These are phyloP conservation scores for Zaprionus obscuricornis DNA, from an alignment of 2,888 invertebrate species.

Conservation along the genomic window DNA sequence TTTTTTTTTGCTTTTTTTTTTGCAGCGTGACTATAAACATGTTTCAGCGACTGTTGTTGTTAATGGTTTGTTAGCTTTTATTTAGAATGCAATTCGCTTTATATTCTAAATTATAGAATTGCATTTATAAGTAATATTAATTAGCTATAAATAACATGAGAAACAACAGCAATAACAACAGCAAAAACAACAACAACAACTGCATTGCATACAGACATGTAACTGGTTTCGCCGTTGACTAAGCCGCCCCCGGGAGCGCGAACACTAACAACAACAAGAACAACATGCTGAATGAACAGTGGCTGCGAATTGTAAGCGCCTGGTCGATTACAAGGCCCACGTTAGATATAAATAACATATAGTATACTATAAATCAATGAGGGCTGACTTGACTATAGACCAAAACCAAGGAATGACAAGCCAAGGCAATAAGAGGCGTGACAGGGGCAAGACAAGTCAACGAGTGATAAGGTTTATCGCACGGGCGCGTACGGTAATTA, in stretches of 20 bases:
- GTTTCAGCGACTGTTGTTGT: slow-evolving; percentile 45
- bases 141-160: slow-evolving; percentile 75
- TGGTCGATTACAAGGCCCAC: slow-evolving; percentile 57
- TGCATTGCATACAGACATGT: slow-evolving; percentile 12
- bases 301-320: slow-evolving; percentile 59
- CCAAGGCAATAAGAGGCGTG: neutral
- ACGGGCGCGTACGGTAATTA: slow-evolving; percentile 72
- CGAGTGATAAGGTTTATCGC: slow-evolving; percentile 70
- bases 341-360: slow-evolving; percentile 71
- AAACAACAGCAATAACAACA: slow-evolving; percentile 51
- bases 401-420: neutral
- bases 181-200: slow-evolving; percentile 54
- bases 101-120: slow-evolving; percentile 74
- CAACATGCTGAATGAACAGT: slow-evolving; percentile 31
- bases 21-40: slow-evolving; percentile 69
- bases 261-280: slow-evolving; percentile 22
- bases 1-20: neutral
- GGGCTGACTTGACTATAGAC: neutral
- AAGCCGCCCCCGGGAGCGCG: slow-evolving; percentile 53
- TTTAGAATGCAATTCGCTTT: slow-evolving; percentile 55
- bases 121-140: slow-evolving; percentile 77
- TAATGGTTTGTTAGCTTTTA: slow-evolving; percentile 60
- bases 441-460: slow-evolving; percentile 13
- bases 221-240: too few relatives aligned
- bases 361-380: slow-evolving; percentile 68